phyloP scores from a whole-genome alignment of 2,113 vertebrate species.

The Arvicanthis niloticus region DNA sequence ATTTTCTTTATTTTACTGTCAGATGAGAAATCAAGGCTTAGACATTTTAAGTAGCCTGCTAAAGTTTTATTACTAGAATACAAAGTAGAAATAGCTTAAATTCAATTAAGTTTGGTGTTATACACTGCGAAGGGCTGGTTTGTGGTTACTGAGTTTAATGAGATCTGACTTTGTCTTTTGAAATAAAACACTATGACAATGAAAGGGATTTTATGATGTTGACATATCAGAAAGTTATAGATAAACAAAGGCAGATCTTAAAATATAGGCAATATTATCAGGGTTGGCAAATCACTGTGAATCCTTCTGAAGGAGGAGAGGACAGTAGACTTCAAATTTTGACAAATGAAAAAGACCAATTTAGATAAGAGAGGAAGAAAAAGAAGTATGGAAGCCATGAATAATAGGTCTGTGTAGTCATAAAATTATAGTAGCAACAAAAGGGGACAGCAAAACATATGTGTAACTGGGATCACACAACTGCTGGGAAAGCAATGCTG shows the following conservation, averaged over 20 bases:
- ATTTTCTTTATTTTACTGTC: background rate
- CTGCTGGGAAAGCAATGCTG: background rate
- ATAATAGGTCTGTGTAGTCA: background rate
- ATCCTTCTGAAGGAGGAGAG: background rate
- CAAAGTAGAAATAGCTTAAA: background rate
- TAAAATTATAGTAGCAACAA: background rate
- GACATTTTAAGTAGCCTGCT: background rate
- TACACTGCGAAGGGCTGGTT: background rate
- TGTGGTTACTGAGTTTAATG: conserved; percentile 2
- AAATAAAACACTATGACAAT: conserved; percentile 1
- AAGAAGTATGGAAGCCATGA: background rate
- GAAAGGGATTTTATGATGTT: background rate
- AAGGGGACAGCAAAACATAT: background rate
- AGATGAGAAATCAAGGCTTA: background rate
- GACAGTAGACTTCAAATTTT: background rate
- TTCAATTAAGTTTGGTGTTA: background rate
- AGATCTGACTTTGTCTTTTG: background rate
- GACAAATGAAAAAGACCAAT: background rate
- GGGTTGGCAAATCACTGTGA: background rate
- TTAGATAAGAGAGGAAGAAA: background rate
- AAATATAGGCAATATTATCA: background rate
- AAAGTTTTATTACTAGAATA: conserved; percentile 16
- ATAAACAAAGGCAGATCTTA: background rate
- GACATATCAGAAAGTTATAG: background rate
- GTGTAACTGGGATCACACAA: background rate